phyloP scores from a whole-genome alignment of 1,140 invertebrate genomes.

The Sipha flava region DNA sequence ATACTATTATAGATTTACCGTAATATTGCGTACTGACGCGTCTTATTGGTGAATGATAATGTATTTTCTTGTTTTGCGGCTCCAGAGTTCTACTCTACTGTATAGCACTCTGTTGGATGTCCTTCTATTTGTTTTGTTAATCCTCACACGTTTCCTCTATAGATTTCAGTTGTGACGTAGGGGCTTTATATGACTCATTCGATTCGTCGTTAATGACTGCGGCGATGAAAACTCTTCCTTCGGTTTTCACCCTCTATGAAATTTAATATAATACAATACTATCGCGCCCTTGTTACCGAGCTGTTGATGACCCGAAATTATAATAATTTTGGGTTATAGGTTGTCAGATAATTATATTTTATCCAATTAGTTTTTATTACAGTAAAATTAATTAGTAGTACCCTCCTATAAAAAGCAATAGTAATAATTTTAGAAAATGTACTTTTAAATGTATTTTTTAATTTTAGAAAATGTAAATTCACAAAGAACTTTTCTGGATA shows the following conservation, averaged over 20 bases:
- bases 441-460: no score
- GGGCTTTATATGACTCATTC: constrained; percentile 3
- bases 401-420: no score
- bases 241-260: neutral
- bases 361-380: neutral
- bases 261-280: neutral
- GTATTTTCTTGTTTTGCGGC: constrained; percentile 15
- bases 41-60: constrained; percentile 15
- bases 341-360: neutral
- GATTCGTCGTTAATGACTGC: constrained; percentile 6
- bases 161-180: neutral
- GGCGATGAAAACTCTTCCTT: neutral
- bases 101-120: neutral
- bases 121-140: constrained; percentile 14
- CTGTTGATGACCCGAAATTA: neutral
- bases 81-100: neutral
- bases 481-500: no score
- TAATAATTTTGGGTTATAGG: neutral
- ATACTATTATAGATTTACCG: neutral
- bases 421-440: no score
- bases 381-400: neutral
- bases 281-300: neutral
- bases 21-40: neutral
- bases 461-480: no score
- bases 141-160: constrained; percentile 5